Percentiles rank a stretch among this genome's conserved stretches.
Evolutionary conservation across 2,113 vertebrate species (phyloP).

Genomic region (Dromaius novaehollandiae): DNA sequence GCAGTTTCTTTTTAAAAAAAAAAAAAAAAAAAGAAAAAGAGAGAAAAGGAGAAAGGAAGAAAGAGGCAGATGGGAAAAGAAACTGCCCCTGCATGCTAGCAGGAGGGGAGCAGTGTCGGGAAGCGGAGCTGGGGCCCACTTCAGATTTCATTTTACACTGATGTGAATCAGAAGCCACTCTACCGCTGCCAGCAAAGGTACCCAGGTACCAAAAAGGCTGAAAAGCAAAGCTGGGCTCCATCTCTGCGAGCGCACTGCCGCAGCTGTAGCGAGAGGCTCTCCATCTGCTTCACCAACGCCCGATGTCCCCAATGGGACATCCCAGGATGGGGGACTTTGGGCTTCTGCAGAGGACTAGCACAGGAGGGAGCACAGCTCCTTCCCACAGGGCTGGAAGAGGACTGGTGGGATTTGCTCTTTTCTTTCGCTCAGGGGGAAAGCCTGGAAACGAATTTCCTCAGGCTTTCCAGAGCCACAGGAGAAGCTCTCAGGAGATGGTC

Average conservation of each 20-base stretch:
- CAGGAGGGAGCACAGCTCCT: no score
- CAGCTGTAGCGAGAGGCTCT: not conserved
- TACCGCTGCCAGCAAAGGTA: not conserved
- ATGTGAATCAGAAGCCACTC: not conserved
- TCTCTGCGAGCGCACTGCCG: fast-evolving
- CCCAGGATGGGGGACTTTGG: no score
- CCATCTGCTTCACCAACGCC: not conserved
- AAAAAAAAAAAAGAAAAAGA: not conserved
- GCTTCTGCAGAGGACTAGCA: no score
- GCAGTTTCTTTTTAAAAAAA: not conserved
- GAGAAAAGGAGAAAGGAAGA: not conserved
- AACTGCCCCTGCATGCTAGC: not conserved
- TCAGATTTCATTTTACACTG: not conserved
- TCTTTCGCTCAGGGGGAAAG: not conserved
- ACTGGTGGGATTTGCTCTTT: not conserved
- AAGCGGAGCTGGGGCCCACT: not conserved
- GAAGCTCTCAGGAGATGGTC: no score
- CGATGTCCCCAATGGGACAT: not conserved
- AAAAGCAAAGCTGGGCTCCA: not conserved
- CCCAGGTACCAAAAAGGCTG: not conserved
- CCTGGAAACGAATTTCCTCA: no score
- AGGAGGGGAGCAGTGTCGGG: not conserved
- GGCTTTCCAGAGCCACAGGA: not conserved
- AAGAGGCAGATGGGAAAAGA: not conserved
- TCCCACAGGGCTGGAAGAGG: not conserved